Conservation (phyloP, 2,113 vertebrate genomes). For the Mormyrus lacerda region DNA sequence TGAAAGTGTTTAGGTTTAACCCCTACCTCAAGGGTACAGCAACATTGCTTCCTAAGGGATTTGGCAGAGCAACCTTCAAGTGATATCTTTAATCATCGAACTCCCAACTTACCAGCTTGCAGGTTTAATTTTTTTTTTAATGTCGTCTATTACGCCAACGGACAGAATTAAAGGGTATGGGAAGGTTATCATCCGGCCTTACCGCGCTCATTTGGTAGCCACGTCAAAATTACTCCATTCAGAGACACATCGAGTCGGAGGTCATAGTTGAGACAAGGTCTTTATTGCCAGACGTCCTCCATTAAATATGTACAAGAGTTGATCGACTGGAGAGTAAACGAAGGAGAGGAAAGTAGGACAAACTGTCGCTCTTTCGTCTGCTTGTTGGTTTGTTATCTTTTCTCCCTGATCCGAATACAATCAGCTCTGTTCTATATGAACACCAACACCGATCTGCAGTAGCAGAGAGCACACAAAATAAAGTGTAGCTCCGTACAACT, state of each 20-base stretch:
- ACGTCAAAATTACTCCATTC: not conserved
- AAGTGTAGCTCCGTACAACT: not conserved
- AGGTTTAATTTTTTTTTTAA: not conserved
- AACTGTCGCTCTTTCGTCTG: not conserved
- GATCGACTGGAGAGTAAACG: conserved; percentile 21
- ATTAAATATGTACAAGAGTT: conserved; percentile 39
- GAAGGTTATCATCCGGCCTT: not conserved
- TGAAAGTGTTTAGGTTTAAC: not conserved
- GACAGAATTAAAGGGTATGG: not conserved
- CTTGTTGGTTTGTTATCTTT: not conserved
- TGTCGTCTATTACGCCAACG: not conserved
- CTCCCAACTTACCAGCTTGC: not conserved
- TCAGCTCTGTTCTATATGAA: not conserved
- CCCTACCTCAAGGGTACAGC: not conserved
- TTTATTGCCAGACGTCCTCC: conserved; percentile 43
- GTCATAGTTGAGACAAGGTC: conserved; percentile 34
- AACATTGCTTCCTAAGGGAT: not conserved
- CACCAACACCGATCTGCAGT: conserved; percentile 3
- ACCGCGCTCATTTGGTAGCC: not conserved
- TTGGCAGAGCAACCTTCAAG: not conserved
- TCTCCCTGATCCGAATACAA: not conserved
- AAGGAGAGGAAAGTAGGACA: not conserved
- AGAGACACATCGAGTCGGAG: conserved; percentile 8
- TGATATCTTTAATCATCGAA: not conserved
- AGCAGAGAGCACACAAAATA: not conserved